phyloP scores from a whole-genome alignment of 2,797 vertebrate species.

The Echeneis naucrates region DNA sequence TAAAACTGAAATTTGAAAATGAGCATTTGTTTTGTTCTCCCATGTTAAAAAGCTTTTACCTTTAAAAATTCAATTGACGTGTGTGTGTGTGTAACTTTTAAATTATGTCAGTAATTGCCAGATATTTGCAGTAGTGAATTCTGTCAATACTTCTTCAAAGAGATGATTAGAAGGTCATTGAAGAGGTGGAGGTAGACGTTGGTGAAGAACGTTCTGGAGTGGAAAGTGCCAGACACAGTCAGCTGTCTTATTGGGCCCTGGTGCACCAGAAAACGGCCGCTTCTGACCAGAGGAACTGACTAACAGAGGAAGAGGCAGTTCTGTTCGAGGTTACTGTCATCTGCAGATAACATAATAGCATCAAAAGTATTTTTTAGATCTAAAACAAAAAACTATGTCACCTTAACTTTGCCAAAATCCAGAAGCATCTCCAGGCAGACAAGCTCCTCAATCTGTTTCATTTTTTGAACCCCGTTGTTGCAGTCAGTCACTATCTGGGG shows the following conservation, averaged over 20 bases:
- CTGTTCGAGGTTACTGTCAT: background rate
- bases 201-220: slow-evolving; percentile 57
- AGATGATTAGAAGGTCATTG: slow-evolving; percentile 86
- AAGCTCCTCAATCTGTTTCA: slow-evolving; percentile 86
- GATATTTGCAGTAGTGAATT: background rate
- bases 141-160: slow-evolving; percentile 72
- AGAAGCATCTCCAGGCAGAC: slow-evolving; percentile 82
- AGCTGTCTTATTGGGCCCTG: slow-evolving; percentile 81
- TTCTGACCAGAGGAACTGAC: slow-evolving; percentile 82
- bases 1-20: no score
- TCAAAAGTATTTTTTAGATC: background rate
- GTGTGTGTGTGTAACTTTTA: background rate
- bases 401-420: slow-evolving; percentile 85
- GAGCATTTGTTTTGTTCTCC: no score
- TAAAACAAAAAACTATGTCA: slow-evolving; percentile 32
- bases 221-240: slow-evolving; percentile 40
- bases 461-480: slow-evolving; percentile 75
- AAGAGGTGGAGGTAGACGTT: slow-evolving; percentile 86
- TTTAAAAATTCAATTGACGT: no score
- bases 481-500: slow-evolving; percentile 83
- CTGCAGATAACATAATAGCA: slow-evolving; percentile 8
- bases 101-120: background rate
- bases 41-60: no score
- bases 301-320: slow-evolving; percentile 22
- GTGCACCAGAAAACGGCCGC: slow-evolving; percentile 80